These are phyloP conservation scores for Falcaria lacertinaria DNA, from an alignment of 2,888 invertebrate species.

Conservation along the genomic window DNA sequence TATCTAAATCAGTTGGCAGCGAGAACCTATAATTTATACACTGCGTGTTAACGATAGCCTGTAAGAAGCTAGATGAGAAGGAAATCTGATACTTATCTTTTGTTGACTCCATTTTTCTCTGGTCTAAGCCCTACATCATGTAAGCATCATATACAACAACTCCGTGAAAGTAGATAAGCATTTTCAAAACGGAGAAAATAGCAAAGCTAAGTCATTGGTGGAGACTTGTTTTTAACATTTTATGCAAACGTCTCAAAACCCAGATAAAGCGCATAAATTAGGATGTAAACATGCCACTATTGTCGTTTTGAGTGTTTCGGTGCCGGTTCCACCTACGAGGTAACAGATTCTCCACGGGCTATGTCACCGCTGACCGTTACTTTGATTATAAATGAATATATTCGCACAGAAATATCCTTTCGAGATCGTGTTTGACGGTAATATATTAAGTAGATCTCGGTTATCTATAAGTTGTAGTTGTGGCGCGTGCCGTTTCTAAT, in stretches of 20 bases:
- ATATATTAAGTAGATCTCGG: constrained; percentile 37
- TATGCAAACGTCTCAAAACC: not conserved
- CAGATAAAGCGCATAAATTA: constrained; percentile 2
- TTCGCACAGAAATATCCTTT: constrained; percentile 43
- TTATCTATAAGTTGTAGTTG: constrained; percentile 25
- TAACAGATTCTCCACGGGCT: constrained; percentile 49
- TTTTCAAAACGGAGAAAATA: not conserved
- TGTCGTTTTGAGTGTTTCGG: constrained; percentile 21
- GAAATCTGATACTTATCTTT: constrained; percentile 14
- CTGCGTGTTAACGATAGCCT: constrained; percentile 16
- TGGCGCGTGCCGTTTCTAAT: constrained; percentile 62
- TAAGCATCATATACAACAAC: not conserved
- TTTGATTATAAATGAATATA: constrained; percentile 23
- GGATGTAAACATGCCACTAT: not conserved
- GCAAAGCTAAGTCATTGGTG: not conserved
- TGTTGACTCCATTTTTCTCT: constrained; percentile 5
- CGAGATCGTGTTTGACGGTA: constrained; percentile 41
- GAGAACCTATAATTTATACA: constrained; percentile 21
- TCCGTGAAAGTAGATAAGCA: not conserved
- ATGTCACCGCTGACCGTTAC: constrained; percentile 59
- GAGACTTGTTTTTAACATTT: not conserved
- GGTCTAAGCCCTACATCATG: constrained; percentile 8
- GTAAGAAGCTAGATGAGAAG: not conserved
- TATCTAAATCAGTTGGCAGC: constrained; percentile 7
- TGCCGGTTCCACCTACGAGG: constrained; percentile 45